Evolutionary conservation across 2,888 invertebrate genomes (phyloP).

Genomic region (Criorhina ranunculi): DNA sequence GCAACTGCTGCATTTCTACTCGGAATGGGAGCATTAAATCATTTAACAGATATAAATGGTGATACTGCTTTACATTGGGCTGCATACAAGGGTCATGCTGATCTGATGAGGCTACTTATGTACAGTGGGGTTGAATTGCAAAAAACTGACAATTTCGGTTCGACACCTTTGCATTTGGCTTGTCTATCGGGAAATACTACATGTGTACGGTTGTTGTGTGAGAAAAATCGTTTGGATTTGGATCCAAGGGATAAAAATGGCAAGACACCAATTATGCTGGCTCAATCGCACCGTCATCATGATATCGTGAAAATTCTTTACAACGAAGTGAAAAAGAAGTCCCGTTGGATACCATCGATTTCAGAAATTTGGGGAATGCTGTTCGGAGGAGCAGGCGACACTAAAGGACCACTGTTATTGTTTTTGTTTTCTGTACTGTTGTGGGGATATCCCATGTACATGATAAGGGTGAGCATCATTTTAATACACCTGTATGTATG

Average conservation of each 20-base stretch:
- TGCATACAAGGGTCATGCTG: conserved; percentile 96
- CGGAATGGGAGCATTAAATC: conserved; percentile 94
- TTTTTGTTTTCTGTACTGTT: conserved; percentile 93
- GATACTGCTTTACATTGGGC: conserved; percentile 98
- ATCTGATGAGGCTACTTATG: conserved; percentile 93
- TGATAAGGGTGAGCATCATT: conserved; percentile 88
- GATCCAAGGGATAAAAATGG: conserved; percentile 96
- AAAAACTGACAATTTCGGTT: conserved; percentile 96
- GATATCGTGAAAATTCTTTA: conserved; percentile 93
- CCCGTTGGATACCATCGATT: conserved; percentile 94
- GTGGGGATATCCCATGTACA: conserved; percentile 98
- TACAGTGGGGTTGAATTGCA: conserved; percentile 96
- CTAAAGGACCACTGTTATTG: conserved; percentile 93
- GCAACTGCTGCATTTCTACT: conserved; percentile 95
- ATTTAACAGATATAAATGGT: conserved; percentile 95
- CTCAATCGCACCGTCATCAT: conserved; percentile 93
- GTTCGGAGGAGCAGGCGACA: conserved; percentile 96
- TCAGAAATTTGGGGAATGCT: conserved; percentile 95
- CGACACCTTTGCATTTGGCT: conserved; percentile 95
- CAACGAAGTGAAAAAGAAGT: conserved; percentile 91
- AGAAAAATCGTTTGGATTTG: conserved; percentile 95
- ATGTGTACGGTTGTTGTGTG: conserved; percentile 94
- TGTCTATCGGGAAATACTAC: conserved; percentile 94
- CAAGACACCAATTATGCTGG: conserved; percentile 95
- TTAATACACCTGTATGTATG: too few relatives aligned